Evolutionary conservation across 2,888 invertebrate species (phyloP).

Genomic region (Ectobius pallidus): DNA sequence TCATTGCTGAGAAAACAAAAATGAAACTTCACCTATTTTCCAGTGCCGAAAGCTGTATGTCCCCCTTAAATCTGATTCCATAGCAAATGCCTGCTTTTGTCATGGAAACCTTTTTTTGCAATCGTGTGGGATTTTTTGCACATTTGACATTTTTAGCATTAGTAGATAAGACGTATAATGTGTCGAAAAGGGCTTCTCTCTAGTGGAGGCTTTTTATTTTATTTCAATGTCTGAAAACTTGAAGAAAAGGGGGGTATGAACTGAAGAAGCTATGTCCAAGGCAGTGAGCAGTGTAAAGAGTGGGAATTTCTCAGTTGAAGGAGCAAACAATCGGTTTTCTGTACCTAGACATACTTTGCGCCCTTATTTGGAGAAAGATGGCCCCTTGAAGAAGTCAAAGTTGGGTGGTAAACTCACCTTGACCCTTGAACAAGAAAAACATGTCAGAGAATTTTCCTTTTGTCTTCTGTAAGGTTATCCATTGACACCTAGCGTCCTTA

Average conservation of each 20-base stretch:
- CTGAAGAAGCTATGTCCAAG: too few relatives aligned
- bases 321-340: not conserved
- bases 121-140: not conserved
- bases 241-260: not conserved
- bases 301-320: too few relatives aligned
- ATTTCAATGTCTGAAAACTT: not conserved
- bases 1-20: too few relatives aligned
- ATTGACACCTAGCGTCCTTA: not conserved
- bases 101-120: not conserved
- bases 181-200: not conserved
- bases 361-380: not conserved
- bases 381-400: too few relatives aligned
- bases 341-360: not conserved
- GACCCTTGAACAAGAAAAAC: not conserved
- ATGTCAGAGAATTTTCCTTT: not conserved
- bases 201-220: not conserved
- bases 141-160: not conserved
- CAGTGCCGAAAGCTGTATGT: too few relatives aligned
- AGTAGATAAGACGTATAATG: too few relatives aligned
- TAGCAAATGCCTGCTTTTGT: not conserved
- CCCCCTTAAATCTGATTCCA: too few relatives aligned
- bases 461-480: not conserved
- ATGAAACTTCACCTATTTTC: too few relatives aligned
- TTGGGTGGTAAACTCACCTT: not conserved
- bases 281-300: too few relatives aligned